Conservation (phyloP, 2,888 invertebrate species). For the Drosophila stalkeri region DNA sequence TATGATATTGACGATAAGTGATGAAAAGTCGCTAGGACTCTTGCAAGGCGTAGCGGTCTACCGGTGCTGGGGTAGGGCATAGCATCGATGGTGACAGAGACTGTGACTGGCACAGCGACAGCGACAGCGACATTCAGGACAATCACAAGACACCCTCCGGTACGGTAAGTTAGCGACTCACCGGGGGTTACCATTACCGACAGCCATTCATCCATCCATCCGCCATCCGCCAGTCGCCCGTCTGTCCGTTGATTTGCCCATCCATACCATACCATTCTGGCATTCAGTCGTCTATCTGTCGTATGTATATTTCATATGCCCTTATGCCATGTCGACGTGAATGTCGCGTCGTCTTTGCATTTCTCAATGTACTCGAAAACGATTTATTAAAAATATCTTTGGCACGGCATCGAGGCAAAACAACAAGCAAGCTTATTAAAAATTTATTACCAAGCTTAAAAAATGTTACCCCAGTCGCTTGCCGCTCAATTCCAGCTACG, state of each 20-base stretch:
- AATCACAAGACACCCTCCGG: constrained; percentile 75
- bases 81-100: constrained; percentile 34
- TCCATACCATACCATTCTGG: constrained; percentile 35
- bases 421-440: constrained; percentile 81
- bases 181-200: constrained; percentile 72
- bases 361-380: constrained; percentile 78
- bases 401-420: constrained; percentile 71
- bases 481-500: constrained; percentile 40
- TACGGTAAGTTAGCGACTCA: constrained; percentile 54
- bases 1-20: neutral
- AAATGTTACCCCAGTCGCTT: constrained; percentile 74
- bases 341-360: constrained; percentile 68
- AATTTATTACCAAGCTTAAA: constrained; percentile 81
- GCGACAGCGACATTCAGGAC: constrained; percentile 57
- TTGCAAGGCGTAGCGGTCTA: neutral
- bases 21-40: neutral
- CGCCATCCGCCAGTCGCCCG: neutral
- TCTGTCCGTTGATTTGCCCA: constrained; percentile 14
- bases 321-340: constrained; percentile 42
- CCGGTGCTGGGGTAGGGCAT: neutral
- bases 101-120: constrained; percentile 20
- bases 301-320: constrained; percentile 77
- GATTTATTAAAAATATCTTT: constrained; percentile 80
- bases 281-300: constrained; percentile 58
- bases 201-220: constrained; percentile 38